Conservation (phyloP, 2,797 vertebrate species). For the Argyrosomus regius region DNA sequence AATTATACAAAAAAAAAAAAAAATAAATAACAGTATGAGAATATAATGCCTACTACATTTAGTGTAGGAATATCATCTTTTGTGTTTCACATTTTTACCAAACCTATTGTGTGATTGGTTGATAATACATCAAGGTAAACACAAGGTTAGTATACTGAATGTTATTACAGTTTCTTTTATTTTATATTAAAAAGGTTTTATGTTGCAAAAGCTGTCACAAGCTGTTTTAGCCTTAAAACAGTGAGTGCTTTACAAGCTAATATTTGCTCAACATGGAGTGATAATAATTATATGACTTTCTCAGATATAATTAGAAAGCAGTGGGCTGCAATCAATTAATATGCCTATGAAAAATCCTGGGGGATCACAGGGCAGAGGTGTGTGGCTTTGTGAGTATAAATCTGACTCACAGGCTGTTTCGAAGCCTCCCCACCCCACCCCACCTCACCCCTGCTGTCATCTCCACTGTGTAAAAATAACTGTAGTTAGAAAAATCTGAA, state of each 20-base stretch:
- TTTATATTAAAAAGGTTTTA: neutral
- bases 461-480: conserved; percentile 64
- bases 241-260: neutral
- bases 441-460: conserved; percentile 43
- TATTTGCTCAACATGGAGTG: conserved; percentile 30
- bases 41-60: neutral
- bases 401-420: conserved; percentile 59
- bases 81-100: neutral
- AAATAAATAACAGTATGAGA: neutral
- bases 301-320: conserved; percentile 42
- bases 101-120: neutral
- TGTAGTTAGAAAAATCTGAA: conserved; percentile 57
- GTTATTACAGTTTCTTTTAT: neutral
- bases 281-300: conserved; percentile 10
- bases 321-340: conserved; percentile 49
- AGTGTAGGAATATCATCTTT: neutral
- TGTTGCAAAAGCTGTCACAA: neutral
- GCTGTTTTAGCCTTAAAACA: neutral
- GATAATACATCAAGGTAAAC: neutral
- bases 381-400: conserved; percentile 31
- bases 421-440: conserved; percentile 30
- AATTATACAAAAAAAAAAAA: neutral
- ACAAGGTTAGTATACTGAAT: neutral
- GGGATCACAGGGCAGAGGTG: conserved; percentile 39
- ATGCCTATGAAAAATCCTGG: conserved; percentile 42